Evolutionary conservation across 2,888 invertebrate genomes (phyloP), one percentile per base, ranked within the genome.

Genomic region (Coelinius sp.): DNA sequence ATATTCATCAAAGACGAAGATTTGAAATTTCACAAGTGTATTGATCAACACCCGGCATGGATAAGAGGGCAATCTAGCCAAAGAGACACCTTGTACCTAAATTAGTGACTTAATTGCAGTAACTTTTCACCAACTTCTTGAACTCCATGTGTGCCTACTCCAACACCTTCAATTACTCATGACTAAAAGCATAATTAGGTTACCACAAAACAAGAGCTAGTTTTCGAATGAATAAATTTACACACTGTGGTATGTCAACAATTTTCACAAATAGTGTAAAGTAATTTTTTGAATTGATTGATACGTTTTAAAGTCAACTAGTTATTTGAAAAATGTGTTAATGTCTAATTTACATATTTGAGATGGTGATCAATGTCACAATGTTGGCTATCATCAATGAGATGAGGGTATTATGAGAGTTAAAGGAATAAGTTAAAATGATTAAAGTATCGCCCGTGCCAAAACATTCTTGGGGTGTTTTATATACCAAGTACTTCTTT

Each of bases 381-480:
- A 64, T 41, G 25, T 35, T 53, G 38, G 31, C 64, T 63, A 63
- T 64, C 25, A 35, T 10, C 31, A 67, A 31, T 52, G 25, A 44
- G 49, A 22, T 10, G 35, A 31, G 8, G 2, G 31, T 17, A 64
- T 20, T 52, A 49, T 17, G 38, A 4, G 62, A n/a, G 31, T 31
- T 7, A 5, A 31, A 31, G 7, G 7, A 31, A 31, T 31, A 7
- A 5, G 31, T 3, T 31, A 41, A 41, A 41, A 41, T 41, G 41
- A 41, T 41, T 6, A 41, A 41, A 41, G n/a, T 41, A n/a, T 31
- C 65, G 71, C 79, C 76, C 79, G 79, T 76, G 78, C 78, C 80
- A 74, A 74, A 79, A 80, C n/a, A 84, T 85, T 84, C 84, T 83
- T 78, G 74, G 77, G 65, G 76, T 79, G 83, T 83, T 82, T 82